Evolutionary conservation across 2,888 invertebrate genomes (phyloP).

Genomic region (Aphrophora alni): DNA sequence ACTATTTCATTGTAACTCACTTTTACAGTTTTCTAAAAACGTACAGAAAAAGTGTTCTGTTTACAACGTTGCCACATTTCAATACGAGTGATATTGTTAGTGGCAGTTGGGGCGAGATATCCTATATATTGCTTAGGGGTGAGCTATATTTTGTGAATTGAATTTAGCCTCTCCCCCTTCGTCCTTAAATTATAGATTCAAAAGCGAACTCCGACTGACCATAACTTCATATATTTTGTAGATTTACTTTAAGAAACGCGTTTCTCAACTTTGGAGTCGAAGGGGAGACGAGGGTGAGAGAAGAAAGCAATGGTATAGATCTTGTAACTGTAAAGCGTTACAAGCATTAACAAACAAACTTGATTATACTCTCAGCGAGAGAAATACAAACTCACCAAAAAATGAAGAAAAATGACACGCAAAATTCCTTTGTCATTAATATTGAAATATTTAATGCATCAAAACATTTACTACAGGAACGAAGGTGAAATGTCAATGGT

Average conservation of each 20-base stretch:
- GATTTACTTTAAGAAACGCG: neutral
- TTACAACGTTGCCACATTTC: neutral
- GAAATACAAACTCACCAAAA: too few relatives aligned
- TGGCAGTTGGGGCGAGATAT: neutral
- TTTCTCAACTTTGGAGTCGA: neutral
- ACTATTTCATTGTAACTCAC: too few relatives aligned
- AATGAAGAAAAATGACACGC: too few relatives aligned
- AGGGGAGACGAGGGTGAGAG: neutral
- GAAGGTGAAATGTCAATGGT: too few relatives aligned
- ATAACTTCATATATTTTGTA: conserved; percentile 33
- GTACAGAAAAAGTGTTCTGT: neutral
- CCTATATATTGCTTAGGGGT: neutral
- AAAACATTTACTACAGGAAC: too few relatives aligned
- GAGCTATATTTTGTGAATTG: conserved; percentile 25
- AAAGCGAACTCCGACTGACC: conserved; percentile 29
- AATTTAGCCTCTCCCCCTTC: conserved; percentile 24
- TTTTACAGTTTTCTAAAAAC: neutral
- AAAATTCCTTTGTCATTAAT: too few relatives aligned
- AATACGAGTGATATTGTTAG: neutral
- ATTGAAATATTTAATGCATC: too few relatives aligned
- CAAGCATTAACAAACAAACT: too few relatives aligned
- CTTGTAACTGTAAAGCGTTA: too few relatives aligned
- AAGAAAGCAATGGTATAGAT: neutral
- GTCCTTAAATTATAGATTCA: conserved; percentile 36
- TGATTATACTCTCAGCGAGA: too few relatives aligned